Evolutionary conservation across 2,888 invertebrate species (phyloP).

Genomic region (Seira ritae): DNA sequence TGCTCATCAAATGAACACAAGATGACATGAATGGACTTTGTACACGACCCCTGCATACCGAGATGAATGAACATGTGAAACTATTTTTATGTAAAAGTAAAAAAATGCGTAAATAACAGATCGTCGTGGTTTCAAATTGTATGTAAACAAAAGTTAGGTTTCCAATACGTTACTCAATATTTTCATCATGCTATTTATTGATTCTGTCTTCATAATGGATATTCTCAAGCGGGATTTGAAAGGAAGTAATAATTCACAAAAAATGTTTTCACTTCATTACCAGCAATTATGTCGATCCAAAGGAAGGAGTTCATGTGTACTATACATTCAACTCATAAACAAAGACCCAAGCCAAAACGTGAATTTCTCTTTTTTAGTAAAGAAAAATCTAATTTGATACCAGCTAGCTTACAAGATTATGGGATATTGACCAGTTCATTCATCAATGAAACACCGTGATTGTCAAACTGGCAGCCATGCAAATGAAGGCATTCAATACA

Average conservation of each 20-base stretch:
- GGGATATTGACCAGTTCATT: background rate
- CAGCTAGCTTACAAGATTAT: background rate
- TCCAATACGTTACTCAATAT: too few relatives aligned
- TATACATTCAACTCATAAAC: background rate
- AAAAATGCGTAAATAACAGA: too few relatives aligned
- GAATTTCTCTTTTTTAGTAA: background rate
- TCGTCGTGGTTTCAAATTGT: too few relatives aligned
- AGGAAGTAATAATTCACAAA: slow-evolving; percentile 18
- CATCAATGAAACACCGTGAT: too few relatives aligned
- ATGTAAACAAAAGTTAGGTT: too few relatives aligned
- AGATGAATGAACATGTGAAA: too few relatives aligned
- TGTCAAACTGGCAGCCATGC: background rate
- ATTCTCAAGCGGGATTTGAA: too few relatives aligned
- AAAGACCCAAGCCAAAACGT: background rate
- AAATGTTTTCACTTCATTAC: slow-evolving; percentile 56
- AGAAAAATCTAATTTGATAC: background rate
- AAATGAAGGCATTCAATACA: background rate
- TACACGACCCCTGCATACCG: background rate
- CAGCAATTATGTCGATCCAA: slow-evolving; percentile 33
- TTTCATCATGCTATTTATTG: too few relatives aligned
- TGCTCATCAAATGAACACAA: background rate
- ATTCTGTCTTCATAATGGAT: too few relatives aligned
- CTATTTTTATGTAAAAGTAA: too few relatives aligned
- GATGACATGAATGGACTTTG: background rate
- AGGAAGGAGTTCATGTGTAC: background rate